Conservation (phyloP, 2,113 vertebrate species). For the Hipposideros armiger region DNA sequence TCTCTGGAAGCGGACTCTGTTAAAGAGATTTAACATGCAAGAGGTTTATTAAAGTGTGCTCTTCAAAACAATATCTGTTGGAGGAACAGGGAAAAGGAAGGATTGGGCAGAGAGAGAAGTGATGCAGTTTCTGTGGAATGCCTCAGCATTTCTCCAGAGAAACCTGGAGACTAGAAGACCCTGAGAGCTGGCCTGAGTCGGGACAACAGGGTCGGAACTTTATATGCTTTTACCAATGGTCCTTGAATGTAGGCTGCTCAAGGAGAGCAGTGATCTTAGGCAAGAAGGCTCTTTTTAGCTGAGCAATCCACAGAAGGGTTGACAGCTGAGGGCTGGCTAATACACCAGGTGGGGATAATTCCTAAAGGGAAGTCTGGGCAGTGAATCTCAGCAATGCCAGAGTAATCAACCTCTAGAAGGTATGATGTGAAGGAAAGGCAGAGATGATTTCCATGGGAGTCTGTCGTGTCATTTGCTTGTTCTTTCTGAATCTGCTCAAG, state of each 20-base stretch:
- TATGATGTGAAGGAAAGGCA: not conserved
- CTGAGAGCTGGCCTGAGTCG: not conserved
- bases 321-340: not conserved
- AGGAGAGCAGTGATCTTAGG: not conserved
- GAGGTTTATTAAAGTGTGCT: not conserved
- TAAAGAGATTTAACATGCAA: not conserved
- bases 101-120: not conserved
- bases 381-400: not conserved
- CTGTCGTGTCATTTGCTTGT: not conserved
- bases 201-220: not conserved
- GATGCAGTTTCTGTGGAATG: not conserved
- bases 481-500: not conserved
- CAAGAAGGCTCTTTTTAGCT: not conserved
- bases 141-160: not conserved
- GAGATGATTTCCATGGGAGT: not conserved
- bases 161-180: not conserved
- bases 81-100: not conserved
- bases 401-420: not conserved
- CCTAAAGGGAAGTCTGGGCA: not conserved
- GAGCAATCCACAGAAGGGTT: not conserved
- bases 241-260: not conserved
- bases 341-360: not conserved
- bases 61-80: not conserved
- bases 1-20: not conserved
- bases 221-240: not conserved